Base-by-base conservation (phyloP, 2,888 invertebrate species). In the Tenthredo notha region DNA sequence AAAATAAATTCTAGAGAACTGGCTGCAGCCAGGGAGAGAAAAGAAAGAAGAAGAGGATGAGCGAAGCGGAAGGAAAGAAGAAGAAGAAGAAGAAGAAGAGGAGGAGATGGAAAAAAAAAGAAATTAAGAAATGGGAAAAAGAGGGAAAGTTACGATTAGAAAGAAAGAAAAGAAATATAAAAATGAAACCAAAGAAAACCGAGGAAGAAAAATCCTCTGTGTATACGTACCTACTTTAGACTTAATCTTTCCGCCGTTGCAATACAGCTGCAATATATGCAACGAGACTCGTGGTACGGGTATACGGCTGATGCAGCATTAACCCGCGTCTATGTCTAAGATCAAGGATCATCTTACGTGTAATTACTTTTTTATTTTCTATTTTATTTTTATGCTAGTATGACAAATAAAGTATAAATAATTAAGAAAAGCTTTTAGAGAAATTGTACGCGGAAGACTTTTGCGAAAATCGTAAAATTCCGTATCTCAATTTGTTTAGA, bases 1-100 rank as follows among this genome's bases (percentile, higher is more conserved):
- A 83, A 83, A 43, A 83, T 83, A 83, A 83, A 83, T 83, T 80
- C 61, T 2, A 40, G 58, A 12, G 58, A 80, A 37, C 37, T 37
- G 80, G 33, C 12, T 29, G 70, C 10, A 29, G 70, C 7, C 33
- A 18, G 4, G n/a, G 9, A n/a, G 54, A n/a, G n/a, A n/a, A 21
- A 72, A 21, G 25, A 61, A n/a, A 21, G 21, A 10, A 7, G 61
- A 5, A 25, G 61, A 21, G 12, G 61, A 61, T 10, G 58, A 58
- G 58, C 58, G 58, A 70, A n/a, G 33, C 37, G 33, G 33, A 37
- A 70, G 37, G 9, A 70, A 70, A 37, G 15, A 70, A 37, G 9
- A n/a, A n/a, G n/a, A n/a, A 21, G 21, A 10, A 7, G 61, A 5
- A 25, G 61, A 21, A 4, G 61, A 61, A 37, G 15, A 70, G n/a